phyloP scores from a whole-genome alignment of 1,140 invertebrate species.

The Drosophila suzukii region DNA sequence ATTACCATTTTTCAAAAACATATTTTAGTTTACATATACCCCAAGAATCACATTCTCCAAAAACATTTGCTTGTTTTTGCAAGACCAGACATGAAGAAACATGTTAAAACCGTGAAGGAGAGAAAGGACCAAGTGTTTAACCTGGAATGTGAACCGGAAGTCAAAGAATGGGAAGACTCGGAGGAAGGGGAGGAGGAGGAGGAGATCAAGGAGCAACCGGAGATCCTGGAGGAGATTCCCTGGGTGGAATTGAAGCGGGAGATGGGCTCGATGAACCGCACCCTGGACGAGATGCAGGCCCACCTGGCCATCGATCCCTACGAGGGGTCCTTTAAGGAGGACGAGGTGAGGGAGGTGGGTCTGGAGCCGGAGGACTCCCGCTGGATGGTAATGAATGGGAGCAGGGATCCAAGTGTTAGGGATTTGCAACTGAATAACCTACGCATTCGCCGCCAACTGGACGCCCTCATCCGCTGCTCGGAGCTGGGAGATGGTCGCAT shows the following conservation, averaged over 20 bases:
- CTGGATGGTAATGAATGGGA: background rate
- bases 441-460: background rate
- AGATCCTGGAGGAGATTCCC: background rate
- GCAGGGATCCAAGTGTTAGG: background rate
- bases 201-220: background rate
- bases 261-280: background rate
- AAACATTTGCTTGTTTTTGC: no score
- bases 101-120: background rate
- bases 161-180: background rate
- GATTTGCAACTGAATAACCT: background rate
- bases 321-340: no score
- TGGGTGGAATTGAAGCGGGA: background rate
- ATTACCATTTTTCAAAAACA: no score
- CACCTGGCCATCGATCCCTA: background rate
- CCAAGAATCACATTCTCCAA: background rate
- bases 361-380: conserved; percentile 1
- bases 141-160: background rate
- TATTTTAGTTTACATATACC: background rate
- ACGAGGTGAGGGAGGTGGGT: background rate
- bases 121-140: background rate
- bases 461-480: background rate
- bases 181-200: background rate
- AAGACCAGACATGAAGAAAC: background rate
- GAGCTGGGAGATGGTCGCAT: background rate
- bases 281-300: background rate